These are phyloP conservation scores for Paedocypris micromegethes DNA, from an alignment of 2,797 vertebrate genomes.

Conservation along the genomic window DNA sequence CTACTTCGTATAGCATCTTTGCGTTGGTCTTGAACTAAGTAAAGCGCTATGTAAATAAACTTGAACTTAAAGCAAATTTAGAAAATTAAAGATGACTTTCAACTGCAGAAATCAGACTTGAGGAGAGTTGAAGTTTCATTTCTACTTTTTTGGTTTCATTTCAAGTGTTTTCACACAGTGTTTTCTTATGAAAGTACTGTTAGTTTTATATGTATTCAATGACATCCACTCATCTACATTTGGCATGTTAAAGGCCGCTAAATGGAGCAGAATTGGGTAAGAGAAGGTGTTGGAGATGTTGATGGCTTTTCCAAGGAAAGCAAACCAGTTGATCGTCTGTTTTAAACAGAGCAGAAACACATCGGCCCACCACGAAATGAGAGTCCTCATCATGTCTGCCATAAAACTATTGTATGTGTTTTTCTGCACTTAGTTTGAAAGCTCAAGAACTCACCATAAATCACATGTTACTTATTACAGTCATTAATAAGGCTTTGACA, in stretches of 20 bases:
- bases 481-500: constrained; percentile 63
- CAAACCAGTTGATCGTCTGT: constrained; percentile 43
- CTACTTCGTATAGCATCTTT: too few species aligned
- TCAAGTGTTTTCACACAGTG: too few species aligned
- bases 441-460: constrained; percentile 64
- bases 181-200: too few species aligned
- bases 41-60: too few species aligned
- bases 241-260: neutral
- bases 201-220: too few species aligned
- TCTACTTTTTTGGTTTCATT: too few species aligned
- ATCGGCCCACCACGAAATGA: constrained; percentile 53
- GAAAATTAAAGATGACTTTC: too few species aligned
- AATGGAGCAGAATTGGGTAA: constrained; percentile 23
- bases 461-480: constrained; percentile 56
- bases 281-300: constrained; percentile 24
- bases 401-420: constrained; percentile 64
- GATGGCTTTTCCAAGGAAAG: constrained; percentile 51
- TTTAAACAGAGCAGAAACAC: constrained; percentile 42
- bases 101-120: too few species aligned
- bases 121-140: too few species aligned
- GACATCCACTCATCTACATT: too few species aligned
- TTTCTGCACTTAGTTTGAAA: constrained; percentile 62
- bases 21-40: too few species aligned
- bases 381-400: constrained; percentile 64
- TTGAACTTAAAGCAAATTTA: too few species aligned